phyloP scores from a whole-genome alignment of 2,888 invertebrate genomes.

The Falcaria lacertinaria region DNA sequence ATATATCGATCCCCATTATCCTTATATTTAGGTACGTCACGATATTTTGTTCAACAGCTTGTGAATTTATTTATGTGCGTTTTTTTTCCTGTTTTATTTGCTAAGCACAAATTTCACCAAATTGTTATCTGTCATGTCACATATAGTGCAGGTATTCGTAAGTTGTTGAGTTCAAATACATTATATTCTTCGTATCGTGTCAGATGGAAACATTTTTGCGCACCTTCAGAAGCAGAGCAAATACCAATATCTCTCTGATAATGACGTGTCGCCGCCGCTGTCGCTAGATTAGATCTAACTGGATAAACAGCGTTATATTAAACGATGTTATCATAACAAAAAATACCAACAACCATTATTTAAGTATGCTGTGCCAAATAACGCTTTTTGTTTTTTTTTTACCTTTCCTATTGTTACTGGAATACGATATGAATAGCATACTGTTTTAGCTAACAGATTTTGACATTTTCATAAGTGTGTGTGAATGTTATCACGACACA shows the following conservation, averaged over 20 bases:
- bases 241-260: not conserved
- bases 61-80: too few species aligned
- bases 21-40: not conserved
- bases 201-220: not conserved
- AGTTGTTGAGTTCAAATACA: not conserved
- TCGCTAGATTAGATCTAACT: constrained; percentile 1
- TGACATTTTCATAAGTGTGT: not conserved
- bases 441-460: not conserved
- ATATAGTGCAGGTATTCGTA: not conserved
- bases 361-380: not conserved
- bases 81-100: too few species aligned
- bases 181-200: not conserved
- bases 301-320: not conserved
- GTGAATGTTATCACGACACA: not conserved
- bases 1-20: constrained; percentile 1
- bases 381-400: constrained; percentile 2
- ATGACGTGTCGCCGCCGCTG: not conserved
- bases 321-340: constrained; percentile 11
- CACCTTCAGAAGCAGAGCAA: not conserved
- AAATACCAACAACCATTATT: constrained; percentile 5
- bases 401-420: not conserved
- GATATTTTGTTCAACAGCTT: not conserved
- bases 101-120: too few species aligned
- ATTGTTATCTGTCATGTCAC: not conserved
- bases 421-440: not conserved